Conservation (phyloP, 2,113 vertebrate species). For the Gymnobelideus leadbeateri region DNA sequence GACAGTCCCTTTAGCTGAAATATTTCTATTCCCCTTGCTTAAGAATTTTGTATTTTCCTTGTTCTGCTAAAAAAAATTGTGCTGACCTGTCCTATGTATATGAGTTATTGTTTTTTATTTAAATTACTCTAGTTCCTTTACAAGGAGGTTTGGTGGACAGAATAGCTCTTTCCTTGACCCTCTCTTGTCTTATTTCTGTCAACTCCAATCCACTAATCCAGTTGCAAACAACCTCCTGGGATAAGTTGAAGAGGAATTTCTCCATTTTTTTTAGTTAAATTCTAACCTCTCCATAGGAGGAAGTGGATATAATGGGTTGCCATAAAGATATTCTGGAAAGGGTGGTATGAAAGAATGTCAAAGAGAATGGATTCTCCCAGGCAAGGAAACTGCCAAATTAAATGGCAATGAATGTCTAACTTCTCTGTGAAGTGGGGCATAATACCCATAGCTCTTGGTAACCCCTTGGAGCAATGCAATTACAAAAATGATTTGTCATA, state of each 20-base stretch:
- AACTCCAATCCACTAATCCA: constrained; percentile 27
- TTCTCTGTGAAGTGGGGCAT: background rate
- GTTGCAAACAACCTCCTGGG: background rate
- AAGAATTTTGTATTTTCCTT: constrained; percentile 66
- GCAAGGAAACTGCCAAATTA: background rate
- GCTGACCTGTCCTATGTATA: constrained; percentile 64
- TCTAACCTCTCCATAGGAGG: constrained; percentile 20
- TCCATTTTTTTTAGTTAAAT: background rate
- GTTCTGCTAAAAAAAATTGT: constrained; percentile 70
- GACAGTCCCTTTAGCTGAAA: constrained; percentile 62
- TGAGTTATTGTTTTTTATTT: constrained; percentile 61
- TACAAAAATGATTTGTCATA: background rate
- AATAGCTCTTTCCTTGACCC: constrained; percentile 42
- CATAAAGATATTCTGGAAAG: background rate
- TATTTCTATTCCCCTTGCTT: constrained; percentile 50
- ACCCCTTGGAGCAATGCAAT: background rate
- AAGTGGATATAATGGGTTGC: background rate
- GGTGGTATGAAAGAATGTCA: background rate
- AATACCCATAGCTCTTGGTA: background rate
- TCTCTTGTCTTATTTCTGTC: constrained; percentile 53
- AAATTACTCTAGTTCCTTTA: constrained; percentile 68
- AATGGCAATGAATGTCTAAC: background rate
- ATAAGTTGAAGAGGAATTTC: constrained; percentile 12
- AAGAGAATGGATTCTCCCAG: background rate
- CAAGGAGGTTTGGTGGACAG: constrained; percentile 44